Base-by-base conservation (phyloP, 2,797 vertebrate genomes). In the Acanthurus tractus region DNA sequence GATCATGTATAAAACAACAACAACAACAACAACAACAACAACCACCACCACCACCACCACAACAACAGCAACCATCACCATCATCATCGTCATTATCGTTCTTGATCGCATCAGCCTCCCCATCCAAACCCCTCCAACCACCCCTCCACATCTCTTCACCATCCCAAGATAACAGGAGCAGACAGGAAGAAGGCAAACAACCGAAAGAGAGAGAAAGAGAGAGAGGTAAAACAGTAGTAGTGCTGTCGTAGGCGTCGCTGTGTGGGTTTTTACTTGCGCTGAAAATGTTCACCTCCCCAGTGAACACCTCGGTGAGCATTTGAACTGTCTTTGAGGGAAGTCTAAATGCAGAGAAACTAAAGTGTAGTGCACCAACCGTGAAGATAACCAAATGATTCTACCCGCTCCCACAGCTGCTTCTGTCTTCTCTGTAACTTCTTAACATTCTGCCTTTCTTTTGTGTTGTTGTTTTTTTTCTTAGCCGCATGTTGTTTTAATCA, bases 341-440 rank as follows among this genome's bases (percentile, higher is more conserved):
- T 82, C 63, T 79, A 86, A 84, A 86, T 20, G 70, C 81, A 87
- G 86, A 86, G 63, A 86, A 92, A 77, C 78, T 81, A 78, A 88
- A 91, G 89, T 86, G 71, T 94, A 95, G 86, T 81, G 94, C 95
- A 93, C 93, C 96, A 93, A 95, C 80, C 81, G 54, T 82, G 78
- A 90, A 89, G 87, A 88, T 78, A 79, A 87, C 88, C 86, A 85
- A 91, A 86, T 54, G 80, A 88, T 87, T 84, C 82, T 68, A 64
- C 29, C 85, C 76, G 79, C 95, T 94, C 94, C 94, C 95, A 94
- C 94, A 88, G 90, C 96, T 95, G 94, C 96, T 96, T 87, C 94
- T 93, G 84, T 86, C 91, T 73, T 67, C 81, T 82, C 79, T 78
- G 83, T 74, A 50, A 89, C 89, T 89, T 90, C 88, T 80, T 87